Conservation (phyloP, 2,113 vertebrate genomes). For the Heterotis niloticus region DNA sequence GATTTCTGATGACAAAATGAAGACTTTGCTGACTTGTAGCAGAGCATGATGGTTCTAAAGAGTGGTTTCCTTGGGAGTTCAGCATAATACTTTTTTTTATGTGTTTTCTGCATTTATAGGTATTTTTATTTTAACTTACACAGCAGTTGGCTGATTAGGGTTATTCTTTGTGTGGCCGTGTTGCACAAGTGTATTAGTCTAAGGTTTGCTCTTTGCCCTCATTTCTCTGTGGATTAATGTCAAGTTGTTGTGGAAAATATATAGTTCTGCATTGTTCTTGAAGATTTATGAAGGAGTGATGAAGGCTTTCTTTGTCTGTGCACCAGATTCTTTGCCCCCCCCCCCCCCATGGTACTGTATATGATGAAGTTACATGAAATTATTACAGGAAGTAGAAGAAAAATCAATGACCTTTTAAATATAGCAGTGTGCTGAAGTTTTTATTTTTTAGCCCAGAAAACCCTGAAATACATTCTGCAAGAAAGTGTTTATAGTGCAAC, state of each 20-base stretch:
- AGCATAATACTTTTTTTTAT: neutral
- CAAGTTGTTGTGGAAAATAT: neutral
- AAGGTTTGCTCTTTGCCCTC: slow-evolving; percentile 12
- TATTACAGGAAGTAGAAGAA: no score
- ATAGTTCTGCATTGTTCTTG: neutral
- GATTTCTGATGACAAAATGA: neutral
- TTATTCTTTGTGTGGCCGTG: slow-evolving; percentile 26
- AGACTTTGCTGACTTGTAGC: neutral
- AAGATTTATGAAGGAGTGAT: slow-evolving; percentile 24
- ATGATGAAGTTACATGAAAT: no score
- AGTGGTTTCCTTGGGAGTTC: neutral
- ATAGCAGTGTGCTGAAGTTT: neutral
- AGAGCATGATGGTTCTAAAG: neutral
- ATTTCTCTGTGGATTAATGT: slow-evolving; percentile 1
- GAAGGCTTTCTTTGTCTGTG: slow-evolving; percentile 11
- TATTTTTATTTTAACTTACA: slow-evolving; percentile 8
- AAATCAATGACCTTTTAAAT: neutral
- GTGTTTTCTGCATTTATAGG: neutral
- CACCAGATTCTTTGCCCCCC: neutral
- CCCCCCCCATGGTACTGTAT: no score
- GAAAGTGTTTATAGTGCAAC: neutral
- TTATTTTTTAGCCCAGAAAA: neutral
- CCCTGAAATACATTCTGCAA: no score
- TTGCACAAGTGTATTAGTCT: slow-evolving; percentile 16
- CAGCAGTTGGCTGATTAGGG: slow-evolving; percentile 28